These are phyloP conservation scores for Strongylocentrotus purpuratus DNA, from an alignment of 35 echinoderm and acorn worm species.

Conservation along the genomic window DNA sequence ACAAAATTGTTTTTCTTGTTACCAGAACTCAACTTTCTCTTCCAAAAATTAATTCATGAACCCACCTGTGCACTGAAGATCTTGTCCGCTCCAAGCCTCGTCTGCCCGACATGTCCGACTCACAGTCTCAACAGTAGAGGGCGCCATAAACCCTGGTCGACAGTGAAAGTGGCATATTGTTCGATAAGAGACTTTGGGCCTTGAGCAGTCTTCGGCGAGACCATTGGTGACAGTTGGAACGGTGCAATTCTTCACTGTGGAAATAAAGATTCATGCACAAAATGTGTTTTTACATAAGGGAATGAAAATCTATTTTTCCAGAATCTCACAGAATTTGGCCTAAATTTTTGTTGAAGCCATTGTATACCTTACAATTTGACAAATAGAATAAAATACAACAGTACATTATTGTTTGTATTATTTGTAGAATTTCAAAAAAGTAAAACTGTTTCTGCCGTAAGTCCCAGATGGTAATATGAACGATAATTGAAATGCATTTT, in stretches of 20 bases:
- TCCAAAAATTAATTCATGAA: not conserved
- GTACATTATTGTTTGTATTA: too few species aligned
- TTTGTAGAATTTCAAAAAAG: too few species aligned
- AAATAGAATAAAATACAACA: too few species aligned
- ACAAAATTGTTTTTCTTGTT: too few species aligned
- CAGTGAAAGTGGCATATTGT: conserved; percentile 34
- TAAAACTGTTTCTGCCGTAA: too few species aligned
- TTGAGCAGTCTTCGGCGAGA: not conserved
- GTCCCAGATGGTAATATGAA: too few species aligned
- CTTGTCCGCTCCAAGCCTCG: conserved; percentile 48
- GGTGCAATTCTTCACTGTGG: conserved; percentile 49
- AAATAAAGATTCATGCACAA: not conserved
- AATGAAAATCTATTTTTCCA: not conserved
- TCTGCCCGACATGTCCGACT: conserved; percentile 42
- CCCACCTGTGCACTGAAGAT: conserved; percentile 30
- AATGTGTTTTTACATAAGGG: not conserved
- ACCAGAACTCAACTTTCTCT: too few species aligned
- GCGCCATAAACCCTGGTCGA: not conserved
- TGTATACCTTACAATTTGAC: too few species aligned
- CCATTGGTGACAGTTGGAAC: conserved; percentile 47
- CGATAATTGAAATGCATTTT: too few species aligned
- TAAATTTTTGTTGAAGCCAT: too few species aligned
- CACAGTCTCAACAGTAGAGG: not conserved
- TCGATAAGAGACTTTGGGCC: conserved; percentile 20
- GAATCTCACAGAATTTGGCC: too few species aligned